phyloP scores from a whole-genome alignment of 2,113 vertebrate species.

The Peucedramus taeniatus region DNA sequence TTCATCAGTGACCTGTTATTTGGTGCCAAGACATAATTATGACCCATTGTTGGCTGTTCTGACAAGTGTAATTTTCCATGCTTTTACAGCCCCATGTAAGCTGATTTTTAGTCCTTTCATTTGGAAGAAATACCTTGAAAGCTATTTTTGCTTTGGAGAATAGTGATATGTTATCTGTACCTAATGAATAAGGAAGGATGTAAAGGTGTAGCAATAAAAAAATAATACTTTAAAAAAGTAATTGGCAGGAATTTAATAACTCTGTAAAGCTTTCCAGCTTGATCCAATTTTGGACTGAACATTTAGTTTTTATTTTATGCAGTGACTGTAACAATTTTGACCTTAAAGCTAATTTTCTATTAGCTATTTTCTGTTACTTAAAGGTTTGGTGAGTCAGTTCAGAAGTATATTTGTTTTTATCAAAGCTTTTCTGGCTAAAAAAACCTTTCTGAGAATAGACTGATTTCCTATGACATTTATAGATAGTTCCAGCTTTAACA shows the following conservation, averaged over 20 bases:
- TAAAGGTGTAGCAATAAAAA: neutral
- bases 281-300: constrained; percentile 12
- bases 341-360: constrained; percentile 27
- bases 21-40: constrained; percentile 2
- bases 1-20: constrained; percentile 9
- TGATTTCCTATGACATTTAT: constrained; percentile 26
- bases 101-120: neutral
- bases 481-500: neutral
- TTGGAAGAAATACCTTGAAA: neutral
- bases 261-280: neutral
- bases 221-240: neutral
- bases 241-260: constrained; percentile 10
- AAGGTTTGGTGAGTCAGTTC: constrained; percentile 20
- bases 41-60: neutral
- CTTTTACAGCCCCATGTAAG: neutral
- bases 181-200: neutral
- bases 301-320: constrained; percentile 26
- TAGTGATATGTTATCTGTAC: neutral
- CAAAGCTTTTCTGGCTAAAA: neutral
- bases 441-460: neutral
- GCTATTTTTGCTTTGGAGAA: neutral
- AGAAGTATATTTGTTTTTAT: constrained; percentile 41
- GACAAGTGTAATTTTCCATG: constrained; percentile 10
- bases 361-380: constrained; percentile 23
- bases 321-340: constrained; percentile 19